These are phyloP conservation scores for Pomatostomus ruficeps DNA, from an alignment of 2,113 vertebrate species.

Conservation along the genomic window DNA sequence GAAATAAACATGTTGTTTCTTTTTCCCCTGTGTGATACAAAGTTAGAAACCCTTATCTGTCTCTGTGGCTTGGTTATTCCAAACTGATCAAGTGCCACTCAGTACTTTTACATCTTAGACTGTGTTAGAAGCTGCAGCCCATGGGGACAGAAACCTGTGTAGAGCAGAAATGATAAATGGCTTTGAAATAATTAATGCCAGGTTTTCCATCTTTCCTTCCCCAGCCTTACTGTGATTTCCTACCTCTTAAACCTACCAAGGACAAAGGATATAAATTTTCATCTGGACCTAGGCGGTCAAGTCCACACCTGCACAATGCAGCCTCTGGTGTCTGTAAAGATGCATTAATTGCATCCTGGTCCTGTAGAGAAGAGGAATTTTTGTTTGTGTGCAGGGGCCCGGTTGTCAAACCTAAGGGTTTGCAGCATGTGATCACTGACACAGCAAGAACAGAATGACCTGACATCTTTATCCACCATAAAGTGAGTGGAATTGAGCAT, in stretches of 20 bases:
- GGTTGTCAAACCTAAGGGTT: neutral
- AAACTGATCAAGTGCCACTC: neutral
- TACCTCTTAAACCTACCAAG: neutral
- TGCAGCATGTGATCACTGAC: neutral
- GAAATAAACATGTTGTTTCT: neutral
- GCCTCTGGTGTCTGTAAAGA: neutral
- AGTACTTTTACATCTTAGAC: neutral
- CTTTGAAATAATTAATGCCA: neutral
- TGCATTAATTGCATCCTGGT: neutral
- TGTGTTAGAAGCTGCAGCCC: neutral
- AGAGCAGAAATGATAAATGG: neutral
- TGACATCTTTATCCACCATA: neutral
- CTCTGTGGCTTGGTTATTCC: neutral
- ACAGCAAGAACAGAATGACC: neutral
- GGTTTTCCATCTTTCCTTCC: neutral
- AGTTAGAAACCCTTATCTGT: neutral
- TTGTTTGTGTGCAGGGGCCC: fast-evolving
- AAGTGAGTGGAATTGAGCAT: neutral
- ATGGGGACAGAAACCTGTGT: neutral
- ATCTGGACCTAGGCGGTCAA: neutral
- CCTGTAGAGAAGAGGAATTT: neutral
- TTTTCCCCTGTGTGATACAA: neutral
- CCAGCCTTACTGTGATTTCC: neutral
- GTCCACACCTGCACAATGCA: neutral
- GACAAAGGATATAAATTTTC: neutral